Percentiles rank a stretch among this genome's conserved stretches.
Conservation (phyloP, 2,888 invertebrate species). For the Monopis laevigella region DNA sequence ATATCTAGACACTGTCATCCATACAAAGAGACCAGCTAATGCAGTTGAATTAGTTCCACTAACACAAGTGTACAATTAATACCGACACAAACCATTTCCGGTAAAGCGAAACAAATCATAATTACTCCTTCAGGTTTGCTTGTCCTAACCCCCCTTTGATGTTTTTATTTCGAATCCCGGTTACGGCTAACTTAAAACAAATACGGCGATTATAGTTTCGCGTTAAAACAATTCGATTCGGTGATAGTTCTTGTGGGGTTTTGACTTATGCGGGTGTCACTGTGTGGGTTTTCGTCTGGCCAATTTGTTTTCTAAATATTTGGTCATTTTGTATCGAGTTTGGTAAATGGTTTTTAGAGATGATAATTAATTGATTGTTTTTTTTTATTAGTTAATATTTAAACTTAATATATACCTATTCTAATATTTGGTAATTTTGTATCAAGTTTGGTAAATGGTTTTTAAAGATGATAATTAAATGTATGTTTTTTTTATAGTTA, state of each 20-base stretch:
- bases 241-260: conserved; percentile 56
- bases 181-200: conserved; percentile 65
- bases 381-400: no score
- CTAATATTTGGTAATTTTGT: no score
- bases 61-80: conserved; percentile 49
- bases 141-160: conserved; percentile 60
- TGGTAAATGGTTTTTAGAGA: no score
- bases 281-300: conserved; percentile 56
- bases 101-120: conserved; percentile 62
- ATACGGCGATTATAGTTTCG: conserved; percentile 64
- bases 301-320: conserved; percentile 16
- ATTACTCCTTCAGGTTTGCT: conserved; percentile 58
- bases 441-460: no score
- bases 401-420: no score
- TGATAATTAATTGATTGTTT: no score
- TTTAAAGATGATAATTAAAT: no score
- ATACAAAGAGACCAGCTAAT: no score
- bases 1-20: no score
- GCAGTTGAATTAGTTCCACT: conserved; percentile 38
- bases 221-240: conserved; percentile 62
- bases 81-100: conserved; percentile 64
- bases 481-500: no score
- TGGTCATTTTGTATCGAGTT: conserved; percentile 3
- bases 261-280: conserved; percentile 38
- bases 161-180: conserved; percentile 60